phyloP scores from a whole-genome alignment of 2,113 vertebrate genomes.

The Nothocercus nigrocapillus region DNA sequence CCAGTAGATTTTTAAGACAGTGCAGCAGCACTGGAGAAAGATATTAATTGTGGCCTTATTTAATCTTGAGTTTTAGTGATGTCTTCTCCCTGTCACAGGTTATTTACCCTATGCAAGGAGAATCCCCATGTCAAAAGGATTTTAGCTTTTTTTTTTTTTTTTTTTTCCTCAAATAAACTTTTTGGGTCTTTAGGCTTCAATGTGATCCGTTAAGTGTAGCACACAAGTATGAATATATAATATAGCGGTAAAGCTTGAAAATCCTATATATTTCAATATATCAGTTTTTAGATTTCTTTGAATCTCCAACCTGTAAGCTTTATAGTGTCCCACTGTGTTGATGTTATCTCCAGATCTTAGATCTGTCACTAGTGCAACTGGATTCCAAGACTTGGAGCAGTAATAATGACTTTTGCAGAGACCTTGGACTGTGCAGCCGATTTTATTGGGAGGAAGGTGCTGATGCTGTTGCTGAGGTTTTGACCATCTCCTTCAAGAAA shows the following conservation, averaged over 20 bases:
- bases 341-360: not conserved
- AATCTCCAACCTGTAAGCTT: not conserved
- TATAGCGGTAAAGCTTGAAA: not conserved
- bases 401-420: not conserved
- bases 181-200: not conserved
- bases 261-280: too few relatives aligned
- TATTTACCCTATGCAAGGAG: not conserved
- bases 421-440: not conserved
- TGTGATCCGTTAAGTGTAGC: not conserved
- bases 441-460: slow-evolving; percentile 16
- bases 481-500: slow-evolving; percentile 25
- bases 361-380: not conserved
- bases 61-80: not conserved
- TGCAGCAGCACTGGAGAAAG: not conserved
- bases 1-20: not conserved
- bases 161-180: not conserved
- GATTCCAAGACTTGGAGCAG: not conserved
- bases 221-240: not conserved
- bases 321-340: not conserved
- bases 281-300: not conserved
- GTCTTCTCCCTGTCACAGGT: not conserved
- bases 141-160: not conserved
- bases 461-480: slow-evolving; percentile 11
- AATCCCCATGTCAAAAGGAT: not conserved
- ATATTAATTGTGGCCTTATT: not conserved